phyloP scores from a whole-genome alignment of 1,140 invertebrate species.

The Doryteuthis pealeii region DNA sequence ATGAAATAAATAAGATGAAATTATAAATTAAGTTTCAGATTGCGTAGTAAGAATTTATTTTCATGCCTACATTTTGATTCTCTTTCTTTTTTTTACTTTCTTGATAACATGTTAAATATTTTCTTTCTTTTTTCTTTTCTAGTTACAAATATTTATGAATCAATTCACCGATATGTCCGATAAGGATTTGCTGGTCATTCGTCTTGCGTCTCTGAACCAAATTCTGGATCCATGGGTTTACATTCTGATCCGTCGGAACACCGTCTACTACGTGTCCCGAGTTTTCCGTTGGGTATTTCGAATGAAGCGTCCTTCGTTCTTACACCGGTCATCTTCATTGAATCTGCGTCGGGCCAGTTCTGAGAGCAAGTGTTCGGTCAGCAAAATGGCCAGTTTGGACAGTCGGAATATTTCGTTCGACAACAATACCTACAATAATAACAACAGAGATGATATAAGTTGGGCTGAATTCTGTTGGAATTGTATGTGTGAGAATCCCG shows the following conservation, averaged over 20 bases:
- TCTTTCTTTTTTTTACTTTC: too few species aligned
- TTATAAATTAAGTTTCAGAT: too few species aligned
- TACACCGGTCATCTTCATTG: not conserved
- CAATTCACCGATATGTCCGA: slow-evolving; percentile 28
- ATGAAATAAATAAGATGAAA: too few species aligned
- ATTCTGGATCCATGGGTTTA: slow-evolving; percentile 62
- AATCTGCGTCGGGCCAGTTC: not conserved
- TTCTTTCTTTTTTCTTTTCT: slow-evolving; percentile 1
- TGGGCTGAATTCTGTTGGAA: slow-evolving; percentile 12
- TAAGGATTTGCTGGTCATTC: slow-evolving; percentile 53
- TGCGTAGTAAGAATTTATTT: too few species aligned
- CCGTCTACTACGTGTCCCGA: slow-evolving; percentile 38
- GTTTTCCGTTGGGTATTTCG: slow-evolving; percentile 35
- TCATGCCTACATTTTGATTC: too few species aligned
- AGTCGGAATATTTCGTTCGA: not conserved
- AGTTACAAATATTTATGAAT: slow-evolving; percentile 57
- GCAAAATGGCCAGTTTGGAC: not conserved
- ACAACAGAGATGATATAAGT: not conserved
- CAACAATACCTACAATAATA: not conserved
- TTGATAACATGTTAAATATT: too few species aligned
- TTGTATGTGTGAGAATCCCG: not conserved
- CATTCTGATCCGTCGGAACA: slow-evolving; percentile 51
- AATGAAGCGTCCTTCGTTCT: slow-evolving; percentile 14
- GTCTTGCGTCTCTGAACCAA: slow-evolving; percentile 59
- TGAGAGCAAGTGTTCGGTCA: not conserved